phyloP scores from a whole-genome alignment of 2,797 vertebrate species.

The Pseudochirops corinnae region DNA sequence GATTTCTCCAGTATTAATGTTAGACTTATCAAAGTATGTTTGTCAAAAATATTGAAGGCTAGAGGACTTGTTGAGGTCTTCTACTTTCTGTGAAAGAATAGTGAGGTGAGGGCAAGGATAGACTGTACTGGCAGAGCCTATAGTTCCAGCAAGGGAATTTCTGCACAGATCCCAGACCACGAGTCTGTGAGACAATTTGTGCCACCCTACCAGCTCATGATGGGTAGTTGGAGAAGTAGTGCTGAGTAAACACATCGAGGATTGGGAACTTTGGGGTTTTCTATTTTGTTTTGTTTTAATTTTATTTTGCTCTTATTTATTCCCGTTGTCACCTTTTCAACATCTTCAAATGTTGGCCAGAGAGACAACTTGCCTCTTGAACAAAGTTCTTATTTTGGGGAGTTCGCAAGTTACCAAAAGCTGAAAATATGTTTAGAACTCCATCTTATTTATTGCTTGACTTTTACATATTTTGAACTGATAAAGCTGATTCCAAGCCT shows the following conservation, averaged over 20 bases:
- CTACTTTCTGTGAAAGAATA: not conserved
- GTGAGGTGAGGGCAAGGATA: not conserved
- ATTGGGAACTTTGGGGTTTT: not conserved
- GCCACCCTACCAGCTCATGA: not conserved
- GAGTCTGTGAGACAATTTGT: not conserved
- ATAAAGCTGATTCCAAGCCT: not conserved
- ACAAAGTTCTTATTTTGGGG: not conserved
- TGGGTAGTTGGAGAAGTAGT: not conserved
- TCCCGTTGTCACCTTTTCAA: not conserved
- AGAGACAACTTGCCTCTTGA: not conserved
- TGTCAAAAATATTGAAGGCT: not conserved
- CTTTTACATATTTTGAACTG: not conserved
- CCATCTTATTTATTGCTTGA: not conserved
- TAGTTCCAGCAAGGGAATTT: not conserved
- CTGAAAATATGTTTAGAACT: not conserved
- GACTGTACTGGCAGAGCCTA: not conserved
- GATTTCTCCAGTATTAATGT: not conserved
- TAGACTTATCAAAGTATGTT: not conserved
- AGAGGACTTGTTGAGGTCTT: not conserved
- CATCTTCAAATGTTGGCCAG: not conserved
- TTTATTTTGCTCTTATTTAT: not conserved
- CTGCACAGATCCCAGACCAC: not conserved
- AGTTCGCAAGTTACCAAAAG: not conserved
- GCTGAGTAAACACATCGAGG: not conserved
- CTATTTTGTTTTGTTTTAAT: not conserved